Evolutionary conservation across 2,888 invertebrate species (phyloP).

Genomic region (Lasioglossum oenotherae): DNA sequence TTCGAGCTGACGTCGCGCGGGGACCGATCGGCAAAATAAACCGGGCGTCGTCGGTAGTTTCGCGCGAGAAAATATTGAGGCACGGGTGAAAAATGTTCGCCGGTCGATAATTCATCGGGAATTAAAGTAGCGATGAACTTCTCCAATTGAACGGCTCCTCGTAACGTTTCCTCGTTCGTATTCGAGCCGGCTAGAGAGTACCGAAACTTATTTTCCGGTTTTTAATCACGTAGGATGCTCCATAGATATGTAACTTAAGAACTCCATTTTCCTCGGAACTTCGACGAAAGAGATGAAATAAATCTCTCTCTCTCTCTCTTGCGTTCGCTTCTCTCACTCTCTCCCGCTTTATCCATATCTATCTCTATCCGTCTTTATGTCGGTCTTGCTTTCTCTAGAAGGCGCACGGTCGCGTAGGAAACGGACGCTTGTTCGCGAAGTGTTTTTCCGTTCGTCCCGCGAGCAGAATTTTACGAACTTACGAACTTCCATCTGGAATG

Average conservation of each 20-base stretch:
- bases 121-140: slow-evolving; percentile 43
- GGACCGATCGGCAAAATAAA: neutral
- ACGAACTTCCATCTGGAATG: slow-evolving; percentile 46
- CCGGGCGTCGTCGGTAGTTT: slow-evolving; percentile 20
- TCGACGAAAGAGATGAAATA: slow-evolving; percentile 36
- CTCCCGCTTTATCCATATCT: neutral
- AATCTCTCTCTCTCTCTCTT: slow-evolving; percentile 23
- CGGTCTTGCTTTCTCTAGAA: neutral
- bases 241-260: slow-evolving; percentile 42
- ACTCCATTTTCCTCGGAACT: slow-evolving; percentile 42
- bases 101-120: slow-evolving; percentile 35
- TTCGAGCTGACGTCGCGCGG: neutral
- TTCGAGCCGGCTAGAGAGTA: slow-evolving; percentile 26
- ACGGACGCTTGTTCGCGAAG: slow-evolving; percentile 5
- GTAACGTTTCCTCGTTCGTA: slow-evolving; percentile 33
- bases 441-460: slow-evolving; percentile 39
- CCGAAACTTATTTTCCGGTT: slow-evolving; percentile 57
- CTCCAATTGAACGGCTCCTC: slow-evolving; percentile 36
- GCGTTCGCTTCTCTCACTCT: neutral
- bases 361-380: neutral
- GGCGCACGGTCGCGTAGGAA: neutral
- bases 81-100: slow-evolving; percentile 32
- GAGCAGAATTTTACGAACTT: slow-evolving; percentile 37
- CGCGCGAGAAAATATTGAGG: slow-evolving; percentile 40
- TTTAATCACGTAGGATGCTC: slow-evolving; percentile 55